Evolutionary conservation across 1,140 invertebrate genomes (phyloP).

Genomic region (Tigriopus japonicus): DNA sequence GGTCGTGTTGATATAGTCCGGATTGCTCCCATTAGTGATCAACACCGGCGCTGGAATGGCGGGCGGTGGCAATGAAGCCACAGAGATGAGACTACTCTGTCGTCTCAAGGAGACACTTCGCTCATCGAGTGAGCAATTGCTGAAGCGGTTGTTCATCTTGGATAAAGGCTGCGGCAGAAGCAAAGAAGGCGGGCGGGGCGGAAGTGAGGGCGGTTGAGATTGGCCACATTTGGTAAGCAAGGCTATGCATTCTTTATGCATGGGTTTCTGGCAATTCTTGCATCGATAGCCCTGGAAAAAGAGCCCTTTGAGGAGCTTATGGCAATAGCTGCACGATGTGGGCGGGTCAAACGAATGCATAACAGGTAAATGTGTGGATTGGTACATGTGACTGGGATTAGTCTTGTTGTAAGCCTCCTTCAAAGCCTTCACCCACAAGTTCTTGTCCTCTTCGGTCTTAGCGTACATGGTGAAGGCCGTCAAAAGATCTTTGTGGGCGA

Average conservation of each 20-base stretch:
- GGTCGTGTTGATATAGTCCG: conserved; percentile 21
- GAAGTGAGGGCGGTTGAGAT: conserved; percentile 19
- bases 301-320: conserved; percentile 69
- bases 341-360: conserved; percentile 69
- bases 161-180: neutral
- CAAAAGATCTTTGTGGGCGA: conserved; percentile 58
- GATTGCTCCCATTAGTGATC: conserved; percentile 6
- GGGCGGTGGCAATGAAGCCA: conserved; percentile 5
- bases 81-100: neutral
- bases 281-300: conserved; percentile 43
- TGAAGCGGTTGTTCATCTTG: neutral
- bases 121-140: conserved; percentile 4
- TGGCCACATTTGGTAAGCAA: conserved; percentile 16
- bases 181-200: conserved; percentile 16
- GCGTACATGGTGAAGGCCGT: conserved; percentile 76
- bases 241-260: conserved; percentile 18
- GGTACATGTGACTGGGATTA: conserved; percentile 49
- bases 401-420: conserved; percentile 82
- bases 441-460: conserved; percentile 63
- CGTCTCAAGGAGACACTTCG: neutral
- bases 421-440: conserved; percentile 79
- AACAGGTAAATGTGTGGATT: conserved; percentile 57
- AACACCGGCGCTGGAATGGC: conserved; percentile 15
- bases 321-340: conserved; percentile 56
- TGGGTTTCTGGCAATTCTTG: conserved; percentile 15